phyloP scores from a whole-genome alignment of 2,888 invertebrate genomes.

The Lasioglossum zephyrum region DNA sequence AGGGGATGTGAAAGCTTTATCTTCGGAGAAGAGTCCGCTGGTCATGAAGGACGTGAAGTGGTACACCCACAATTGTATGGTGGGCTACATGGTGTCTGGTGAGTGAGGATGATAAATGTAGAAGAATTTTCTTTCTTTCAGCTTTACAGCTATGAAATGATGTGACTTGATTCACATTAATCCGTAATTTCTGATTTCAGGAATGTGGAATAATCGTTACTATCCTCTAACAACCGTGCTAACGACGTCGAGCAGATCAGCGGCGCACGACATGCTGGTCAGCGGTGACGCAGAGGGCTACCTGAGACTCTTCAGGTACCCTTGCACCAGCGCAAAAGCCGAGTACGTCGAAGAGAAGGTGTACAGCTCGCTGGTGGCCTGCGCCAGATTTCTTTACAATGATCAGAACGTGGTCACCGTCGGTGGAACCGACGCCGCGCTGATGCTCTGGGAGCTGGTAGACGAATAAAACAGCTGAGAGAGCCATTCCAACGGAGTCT shows the following conservation, averaged over 20 bases:
- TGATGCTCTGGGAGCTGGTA: conserved; percentile 96
- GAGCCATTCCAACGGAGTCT: neutral
- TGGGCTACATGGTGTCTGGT: conserved; percentile 95
- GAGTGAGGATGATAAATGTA: conserved; percentile 69
- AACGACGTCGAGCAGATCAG: conserved; percentile 92
- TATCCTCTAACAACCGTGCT: conserved; percentile 94
- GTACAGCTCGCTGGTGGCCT: conserved; percentile 93
- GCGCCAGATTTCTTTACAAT: conserved; percentile 93
- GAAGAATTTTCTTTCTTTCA: too few species aligned
- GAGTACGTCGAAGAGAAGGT: conserved; percentile 95
- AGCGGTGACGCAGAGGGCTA: conserved; percentile 96
- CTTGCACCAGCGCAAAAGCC: conserved; percentile 93
- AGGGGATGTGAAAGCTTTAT: conserved; percentile 96
- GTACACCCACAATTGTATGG: conserved; percentile 94
- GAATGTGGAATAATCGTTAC: conserved; percentile 95
- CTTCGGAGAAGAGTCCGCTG: conserved; percentile 94
- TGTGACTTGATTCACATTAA: too few species aligned
- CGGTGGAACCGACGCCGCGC: conserved; percentile 94
- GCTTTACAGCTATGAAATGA: too few species aligned
- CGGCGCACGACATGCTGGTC: conserved; percentile 92
- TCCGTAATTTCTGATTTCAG: conserved; percentile 80
- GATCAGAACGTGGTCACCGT: conserved; percentile 94
- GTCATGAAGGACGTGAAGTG: conserved; percentile 96
- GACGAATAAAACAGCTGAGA: conserved; percentile 87
- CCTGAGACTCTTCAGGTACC: conserved; percentile 93